phyloP scores from a whole-genome alignment of 2,797 vertebrate genomes.

The Eleutherodactylus coqui region DNA sequence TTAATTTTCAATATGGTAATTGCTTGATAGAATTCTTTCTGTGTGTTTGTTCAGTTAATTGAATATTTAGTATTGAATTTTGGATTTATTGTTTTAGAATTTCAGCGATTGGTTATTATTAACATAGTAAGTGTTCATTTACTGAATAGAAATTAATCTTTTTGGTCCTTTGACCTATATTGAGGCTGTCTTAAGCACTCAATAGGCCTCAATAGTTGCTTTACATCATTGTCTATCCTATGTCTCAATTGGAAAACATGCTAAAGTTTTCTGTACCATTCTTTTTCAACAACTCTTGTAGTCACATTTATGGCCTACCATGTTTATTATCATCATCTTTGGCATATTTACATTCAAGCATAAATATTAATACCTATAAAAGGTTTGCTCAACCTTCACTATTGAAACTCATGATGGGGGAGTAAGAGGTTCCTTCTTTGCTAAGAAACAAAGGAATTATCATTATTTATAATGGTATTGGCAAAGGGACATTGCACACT shows the following conservation, averaged over 20 bases:
- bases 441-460: no score
- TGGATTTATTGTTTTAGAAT: conserved; percentile 1
- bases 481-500: no score
- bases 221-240: not conserved
- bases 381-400: no score
- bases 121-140: conserved; percentile 15
- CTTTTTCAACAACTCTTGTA: not conserved
- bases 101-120: not conserved
- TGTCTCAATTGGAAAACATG: not conserved
- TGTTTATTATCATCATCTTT: not conserved
- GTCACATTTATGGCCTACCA: not conserved
- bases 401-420: no score
- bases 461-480: no score
- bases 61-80: conserved; percentile 12
- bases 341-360: not conserved
- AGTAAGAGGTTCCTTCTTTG: no score
- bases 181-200: not conserved
- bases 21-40: not conserved
- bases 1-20: conserved; percentile 17
- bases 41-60: not conserved
- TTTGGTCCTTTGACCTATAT: not conserved
- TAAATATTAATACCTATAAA: no score
- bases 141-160: not conserved
- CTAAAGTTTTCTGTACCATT: not conserved
- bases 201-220: not conserved